Percentiles rank a stretch among this genome's conserved stretches.
These are phyloP conservation scores for Fragum whitleyi DNA, from an alignment of 2,888 invertebrate genomes.

Conservation along the genomic window DNA sequence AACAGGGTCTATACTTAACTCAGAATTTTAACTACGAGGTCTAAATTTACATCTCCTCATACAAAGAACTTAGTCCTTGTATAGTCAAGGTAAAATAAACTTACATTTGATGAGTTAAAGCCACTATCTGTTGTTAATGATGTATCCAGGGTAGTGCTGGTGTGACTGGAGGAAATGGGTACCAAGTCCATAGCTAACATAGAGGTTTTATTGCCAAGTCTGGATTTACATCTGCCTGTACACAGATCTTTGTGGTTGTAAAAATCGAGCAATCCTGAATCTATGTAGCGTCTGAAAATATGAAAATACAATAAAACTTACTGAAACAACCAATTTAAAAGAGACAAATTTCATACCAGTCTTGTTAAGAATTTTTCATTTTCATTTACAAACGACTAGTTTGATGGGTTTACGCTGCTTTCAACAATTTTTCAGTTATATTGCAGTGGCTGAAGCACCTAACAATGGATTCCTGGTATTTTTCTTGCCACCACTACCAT, in stretches of 20 bases:
- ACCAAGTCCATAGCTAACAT: conserved; percentile 6
- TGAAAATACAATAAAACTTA: background rate
- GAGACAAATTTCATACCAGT: background rate
- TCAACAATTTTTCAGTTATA: no score
- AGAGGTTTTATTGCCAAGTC: conserved; percentile 73
- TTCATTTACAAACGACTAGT: conserved; percentile 2
- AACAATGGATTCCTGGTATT: no score
- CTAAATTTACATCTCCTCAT: no score
- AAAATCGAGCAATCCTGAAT: conserved; percentile 84
- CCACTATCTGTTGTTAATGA: conserved; percentile 13
- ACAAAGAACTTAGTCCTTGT: no score
- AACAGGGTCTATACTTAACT: no score
- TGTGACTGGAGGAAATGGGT: background rate
- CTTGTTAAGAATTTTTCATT: no score
- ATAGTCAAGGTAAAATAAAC: no score
- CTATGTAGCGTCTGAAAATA: conserved; percentile 83
- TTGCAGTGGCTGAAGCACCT: no score
- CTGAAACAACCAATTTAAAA: background rate
- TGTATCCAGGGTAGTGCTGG: background rate
- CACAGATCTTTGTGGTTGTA: conserved; percentile 84
- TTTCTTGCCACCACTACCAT: no score
- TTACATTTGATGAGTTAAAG: conserved; percentile 38
- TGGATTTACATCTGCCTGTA: conserved; percentile 85
- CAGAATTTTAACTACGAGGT: no score
- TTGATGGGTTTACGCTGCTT: no score